A percentile compares a stretch with the other conserved stretches of the same genome.
phyloP scores from a whole-genome alignment of 2,113 vertebrate genomes.

The Macquaria ambigua region DNA sequence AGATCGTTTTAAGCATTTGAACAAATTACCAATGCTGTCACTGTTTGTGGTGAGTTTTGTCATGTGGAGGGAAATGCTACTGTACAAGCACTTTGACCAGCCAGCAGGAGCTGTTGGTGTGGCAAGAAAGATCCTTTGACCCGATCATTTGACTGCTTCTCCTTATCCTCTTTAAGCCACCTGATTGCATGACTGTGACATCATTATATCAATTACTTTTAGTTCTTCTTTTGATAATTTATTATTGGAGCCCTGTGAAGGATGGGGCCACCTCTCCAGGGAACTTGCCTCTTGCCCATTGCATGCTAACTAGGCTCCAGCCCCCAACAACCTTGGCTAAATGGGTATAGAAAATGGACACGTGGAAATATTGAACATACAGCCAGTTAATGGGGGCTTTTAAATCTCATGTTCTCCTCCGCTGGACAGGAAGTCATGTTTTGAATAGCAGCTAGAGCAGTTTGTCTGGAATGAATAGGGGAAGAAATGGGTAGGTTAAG shows the following conservation, averaged over 20 bases:
- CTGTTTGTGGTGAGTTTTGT: not conserved
- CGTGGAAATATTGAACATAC: constrained; percentile 13
- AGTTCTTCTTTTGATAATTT: not conserved
- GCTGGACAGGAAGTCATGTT: not conserved
- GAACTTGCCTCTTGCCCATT: not conserved
- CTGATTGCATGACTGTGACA: not conserved
- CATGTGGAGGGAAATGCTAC: not conserved
- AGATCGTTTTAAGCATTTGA: not conserved
- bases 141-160: not conserved
- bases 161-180: not conserved
- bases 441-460: not conserved
- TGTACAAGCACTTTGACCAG: too few species aligned
- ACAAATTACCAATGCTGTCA: not conserved
- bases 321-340: constrained; percentile 7
- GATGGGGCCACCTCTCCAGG: not conserved
- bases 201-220: not conserved
- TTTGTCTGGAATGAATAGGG: constrained; percentile 1
- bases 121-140: not conserved
- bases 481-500: not conserved
- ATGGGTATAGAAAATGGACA: not conserved
- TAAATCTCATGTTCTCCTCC: not conserved
- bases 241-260: not conserved
- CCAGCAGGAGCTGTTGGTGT: not conserved
- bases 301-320: constrained; percentile 3
- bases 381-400: not conserved